These are phyloP conservation scores for Achatina immaculata DNA, from an alignment of 1,140 invertebrate genomes.

Conservation along the genomic window DNA sequence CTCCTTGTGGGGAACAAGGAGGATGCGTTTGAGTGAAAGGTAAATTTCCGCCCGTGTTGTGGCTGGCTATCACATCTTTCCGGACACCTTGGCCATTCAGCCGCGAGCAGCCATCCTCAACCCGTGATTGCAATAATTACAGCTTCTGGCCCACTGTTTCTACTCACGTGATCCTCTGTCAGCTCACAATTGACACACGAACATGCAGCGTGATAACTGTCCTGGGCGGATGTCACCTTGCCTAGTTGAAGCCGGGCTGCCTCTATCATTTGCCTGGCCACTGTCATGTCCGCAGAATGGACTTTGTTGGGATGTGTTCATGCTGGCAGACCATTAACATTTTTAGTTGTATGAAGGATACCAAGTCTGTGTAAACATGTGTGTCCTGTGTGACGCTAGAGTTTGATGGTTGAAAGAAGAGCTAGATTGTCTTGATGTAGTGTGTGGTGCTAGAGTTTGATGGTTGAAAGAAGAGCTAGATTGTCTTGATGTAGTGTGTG, in stretches of 20 bases:
- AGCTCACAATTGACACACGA: neutral
- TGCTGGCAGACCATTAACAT: neutral
- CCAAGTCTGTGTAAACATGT: too few relatives aligned
- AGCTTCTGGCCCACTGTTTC: neutral
- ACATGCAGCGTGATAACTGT: constrained; percentile 5
- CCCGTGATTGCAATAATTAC: neutral
- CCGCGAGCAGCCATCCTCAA: neutral
- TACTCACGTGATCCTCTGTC: neutral
- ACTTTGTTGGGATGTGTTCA: neutral
- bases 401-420: too few relatives aligned
- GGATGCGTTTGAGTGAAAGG: neutral
- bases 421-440: too few relatives aligned
- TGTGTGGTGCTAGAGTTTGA: too few relatives aligned
- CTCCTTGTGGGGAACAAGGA: neutral
- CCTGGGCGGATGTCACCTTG: neutral
- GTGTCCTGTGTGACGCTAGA: too few relatives aligned
- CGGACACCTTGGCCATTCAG: neutral
- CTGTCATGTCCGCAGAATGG: neutral
- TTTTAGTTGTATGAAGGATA: too few relatives aligned
- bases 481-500: too few relatives aligned
- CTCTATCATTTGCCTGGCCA: neutral
- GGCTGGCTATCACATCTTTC: neutral
- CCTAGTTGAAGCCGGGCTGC: neutral
- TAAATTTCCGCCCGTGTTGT: constrained; percentile 3
- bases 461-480: too few relatives aligned